phyloP scores from a whole-genome alignment of 2,113 vertebrate genomes.

The Hemibates koningsi region DNA sequence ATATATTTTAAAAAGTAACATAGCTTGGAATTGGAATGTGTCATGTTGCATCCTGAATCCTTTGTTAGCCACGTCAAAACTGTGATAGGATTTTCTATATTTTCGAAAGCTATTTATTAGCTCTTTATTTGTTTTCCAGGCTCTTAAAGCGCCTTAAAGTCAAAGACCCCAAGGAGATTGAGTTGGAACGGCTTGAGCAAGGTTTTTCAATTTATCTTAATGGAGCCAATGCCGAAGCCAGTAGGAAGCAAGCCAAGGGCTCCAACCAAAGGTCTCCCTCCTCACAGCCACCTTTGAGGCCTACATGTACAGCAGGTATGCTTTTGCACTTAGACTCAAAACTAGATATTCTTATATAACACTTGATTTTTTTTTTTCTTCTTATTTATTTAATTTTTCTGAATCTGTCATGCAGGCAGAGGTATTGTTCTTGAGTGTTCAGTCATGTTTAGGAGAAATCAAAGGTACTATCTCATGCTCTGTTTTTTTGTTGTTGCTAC shows the following conservation, averaged over 20 bases:
- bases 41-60: neutral
- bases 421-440: neutral
- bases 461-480: neutral
- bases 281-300: slow-evolving; percentile 41
- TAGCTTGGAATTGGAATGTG: neutral
- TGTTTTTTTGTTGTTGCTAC: neutral
- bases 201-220: slow-evolving; percentile 95
- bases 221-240: slow-evolving; percentile 82
- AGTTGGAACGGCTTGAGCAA: slow-evolving; percentile 83
- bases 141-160: slow-evolving; percentile 73
- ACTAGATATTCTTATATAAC: neutral
- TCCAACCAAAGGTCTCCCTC: neutral
- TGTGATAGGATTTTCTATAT: neutral
- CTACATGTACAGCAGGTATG: slow-evolving; percentile 69
- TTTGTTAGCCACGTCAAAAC: neutral
- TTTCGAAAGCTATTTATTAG: neutral
- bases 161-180: slow-evolving; percentile 77
- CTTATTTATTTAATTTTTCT: neutral
- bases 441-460: neutral
- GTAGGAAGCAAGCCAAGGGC: slow-evolving; percentile 52
- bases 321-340: neutral
- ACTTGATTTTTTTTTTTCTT: neutral
- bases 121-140: slow-evolving; percentile 58
- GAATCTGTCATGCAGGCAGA: neutral
- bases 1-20: neutral